phyloP scores from a whole-genome alignment of 2,113 vertebrate genomes.

The Parus major region DNA sequence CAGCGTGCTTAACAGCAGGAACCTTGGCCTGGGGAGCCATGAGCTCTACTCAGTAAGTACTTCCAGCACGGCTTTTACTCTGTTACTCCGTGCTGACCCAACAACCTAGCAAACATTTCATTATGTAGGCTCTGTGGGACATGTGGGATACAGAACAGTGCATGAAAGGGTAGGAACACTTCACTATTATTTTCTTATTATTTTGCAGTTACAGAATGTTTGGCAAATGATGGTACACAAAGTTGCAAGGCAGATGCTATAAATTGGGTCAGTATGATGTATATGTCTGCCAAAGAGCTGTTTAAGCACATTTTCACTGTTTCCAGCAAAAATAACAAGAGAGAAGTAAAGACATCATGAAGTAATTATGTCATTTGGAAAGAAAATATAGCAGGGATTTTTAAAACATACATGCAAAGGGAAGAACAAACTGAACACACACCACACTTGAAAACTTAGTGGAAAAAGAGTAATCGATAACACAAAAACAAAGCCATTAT shows the following conservation, averaged over 20 bases:
- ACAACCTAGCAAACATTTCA: slow-evolving; percentile 39
- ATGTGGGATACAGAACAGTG: slow-evolving; percentile 29
- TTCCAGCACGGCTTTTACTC: slow-evolving; percentile 3
- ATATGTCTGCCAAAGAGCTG: slow-evolving; percentile 35
- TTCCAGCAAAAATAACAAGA: slow-evolving; percentile 44
- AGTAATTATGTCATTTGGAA: slow-evolving; percentile 55
- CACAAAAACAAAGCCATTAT: not conserved
- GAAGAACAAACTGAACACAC: slow-evolving; percentile 19
- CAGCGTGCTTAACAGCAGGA: not conserved
- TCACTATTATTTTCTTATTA: slow-evolving; percentile 49
- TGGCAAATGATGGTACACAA: slow-evolving; percentile 4
- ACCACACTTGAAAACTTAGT: not conserved
- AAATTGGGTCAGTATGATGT: slow-evolving; percentile 46
- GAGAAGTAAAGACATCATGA: slow-evolving; percentile 53
- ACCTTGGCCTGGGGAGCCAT: not conserved
- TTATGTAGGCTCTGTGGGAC: slow-evolving; percentile 50
- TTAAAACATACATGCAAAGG: slow-evolving; percentile 1
- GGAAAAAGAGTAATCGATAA: not conserved
- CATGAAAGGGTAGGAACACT: slow-evolving; percentile 25
- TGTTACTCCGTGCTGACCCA: slow-evolving; percentile 10
- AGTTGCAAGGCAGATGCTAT: slow-evolving; percentile 47
- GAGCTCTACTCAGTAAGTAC: not conserved
- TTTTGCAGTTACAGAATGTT: slow-evolving; percentile 35
- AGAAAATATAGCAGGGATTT: slow-evolving; percentile 14
- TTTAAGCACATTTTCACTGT: slow-evolving; percentile 30